Conservation (phyloP, 2,888 invertebrate species). For the Aricia artaxerxes region DNA sequence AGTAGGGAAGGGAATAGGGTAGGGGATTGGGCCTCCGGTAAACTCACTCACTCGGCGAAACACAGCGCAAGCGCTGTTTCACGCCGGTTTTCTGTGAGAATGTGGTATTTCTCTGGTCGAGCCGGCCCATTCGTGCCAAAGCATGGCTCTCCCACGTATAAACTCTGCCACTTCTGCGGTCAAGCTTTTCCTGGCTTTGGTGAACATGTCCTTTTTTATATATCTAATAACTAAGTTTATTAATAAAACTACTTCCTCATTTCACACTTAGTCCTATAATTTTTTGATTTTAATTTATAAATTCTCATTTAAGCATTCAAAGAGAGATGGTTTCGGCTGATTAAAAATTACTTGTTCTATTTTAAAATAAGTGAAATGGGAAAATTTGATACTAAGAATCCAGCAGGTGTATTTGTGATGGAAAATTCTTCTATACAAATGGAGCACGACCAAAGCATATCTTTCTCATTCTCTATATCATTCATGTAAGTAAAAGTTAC, state of each 20-base stretch:
- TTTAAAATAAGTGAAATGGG: conserved; percentile 86
- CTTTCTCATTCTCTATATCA: conserved; percentile 88
- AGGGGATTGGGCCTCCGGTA: no score
- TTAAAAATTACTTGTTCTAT: conserved; percentile 88
- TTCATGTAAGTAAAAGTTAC: conserved; percentile 73
- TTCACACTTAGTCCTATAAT: no score
- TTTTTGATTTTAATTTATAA: background rate
- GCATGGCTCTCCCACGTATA: no score
- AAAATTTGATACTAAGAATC: conserved; percentile 82
- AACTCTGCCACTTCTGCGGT: background rate
- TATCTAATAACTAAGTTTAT: no score
- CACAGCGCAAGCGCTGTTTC: no score
- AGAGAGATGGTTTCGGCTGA: conserved; percentile 88
- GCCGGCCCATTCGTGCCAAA: no score
- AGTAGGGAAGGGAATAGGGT: no score
- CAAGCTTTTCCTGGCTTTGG: background rate
- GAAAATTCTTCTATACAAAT: conserved; percentile 86
- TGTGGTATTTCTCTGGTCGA: no score
- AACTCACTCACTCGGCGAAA: no score
- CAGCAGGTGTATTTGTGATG: conserved; percentile 86
- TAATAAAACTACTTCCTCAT: no score
- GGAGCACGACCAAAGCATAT: conserved; percentile 84
- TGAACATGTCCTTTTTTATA: no score
- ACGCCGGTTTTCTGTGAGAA: no score
- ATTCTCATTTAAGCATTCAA: conserved; percentile 82